Evolutionary conservation across 35 echinoderm and acorn worm genomes (phyloP).

Genomic region (Stichopus chloronotus): DNA sequence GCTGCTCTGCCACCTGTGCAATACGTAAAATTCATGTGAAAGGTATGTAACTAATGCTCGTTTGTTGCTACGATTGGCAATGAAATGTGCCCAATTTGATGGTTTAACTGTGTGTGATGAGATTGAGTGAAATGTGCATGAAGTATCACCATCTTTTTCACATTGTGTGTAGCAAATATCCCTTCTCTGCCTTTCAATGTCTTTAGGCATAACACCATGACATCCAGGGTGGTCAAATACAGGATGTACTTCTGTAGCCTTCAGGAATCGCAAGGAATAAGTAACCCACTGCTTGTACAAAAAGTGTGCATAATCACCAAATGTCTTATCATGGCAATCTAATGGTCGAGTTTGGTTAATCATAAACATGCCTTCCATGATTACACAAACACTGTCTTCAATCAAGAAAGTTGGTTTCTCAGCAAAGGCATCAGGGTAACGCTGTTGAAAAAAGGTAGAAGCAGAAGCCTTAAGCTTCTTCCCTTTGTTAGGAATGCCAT

Average conservation of each 20-base stretch:
- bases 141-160: neutral
- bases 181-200: slow-evolving; percentile 32
- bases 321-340: slow-evolving; percentile 43
- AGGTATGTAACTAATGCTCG: neutral
- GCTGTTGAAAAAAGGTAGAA: slow-evolving; percentile 15
- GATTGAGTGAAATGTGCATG: neutral
- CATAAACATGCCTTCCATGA: slow-evolving; percentile 55
- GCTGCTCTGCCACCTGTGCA: neutral
- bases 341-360: slow-evolving; percentile 26
- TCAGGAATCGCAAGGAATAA: neutral
- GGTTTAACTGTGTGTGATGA: neutral
- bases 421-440: neutral
- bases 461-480: slow-evolving; percentile 21
- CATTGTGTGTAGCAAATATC: neutral
- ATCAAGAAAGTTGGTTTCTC: neutral
- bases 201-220: slow-evolving; percentile 50
- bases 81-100: slow-evolving; percentile 4
- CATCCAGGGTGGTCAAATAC: slow-evolving; percentile 52
- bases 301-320: slow-evolving; percentile 56
- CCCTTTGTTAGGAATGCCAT: slow-evolving; percentile 57
- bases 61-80: slow-evolving; percentile 15
- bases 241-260: slow-evolving; percentile 35
- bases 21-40: slow-evolving; percentile 9
- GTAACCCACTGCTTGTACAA: slow-evolving; percentile 11
- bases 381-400: slow-evolving; percentile 9